phyloP scores from a whole-genome alignment of 2,797 vertebrate genomes.

The Rhynchotus rufescens region DNA sequence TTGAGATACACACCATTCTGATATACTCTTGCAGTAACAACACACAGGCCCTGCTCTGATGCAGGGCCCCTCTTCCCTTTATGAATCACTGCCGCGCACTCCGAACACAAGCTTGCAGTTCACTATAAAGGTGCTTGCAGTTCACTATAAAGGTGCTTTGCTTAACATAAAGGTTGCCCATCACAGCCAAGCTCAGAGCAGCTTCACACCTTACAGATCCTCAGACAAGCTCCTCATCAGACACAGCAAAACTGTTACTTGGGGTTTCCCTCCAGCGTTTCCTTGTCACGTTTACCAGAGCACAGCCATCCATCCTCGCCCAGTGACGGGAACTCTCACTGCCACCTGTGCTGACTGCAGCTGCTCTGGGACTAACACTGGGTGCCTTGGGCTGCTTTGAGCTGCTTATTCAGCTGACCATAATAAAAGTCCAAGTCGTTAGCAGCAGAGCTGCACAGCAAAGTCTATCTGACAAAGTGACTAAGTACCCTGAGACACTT shows the following conservation, averaged over 20 bases:
- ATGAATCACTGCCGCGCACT: not conserved
- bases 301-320: not conserved
- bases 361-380: conserved; percentile 47
- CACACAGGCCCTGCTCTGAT: not conserved
- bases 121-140: not conserved
- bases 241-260: not conserved
- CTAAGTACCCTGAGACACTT: not conserved
- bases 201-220: not conserved
- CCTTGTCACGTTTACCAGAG: not conserved
- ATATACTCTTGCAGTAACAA: not conserved
- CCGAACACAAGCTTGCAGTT: not conserved
- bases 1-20: not conserved
- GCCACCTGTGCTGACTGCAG: not conserved
- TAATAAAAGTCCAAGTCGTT: conserved; percentile 41
- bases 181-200: not conserved
- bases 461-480: conserved; percentile 18
- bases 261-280: not conserved
- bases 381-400: conserved; percentile 53
- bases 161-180: not conserved
- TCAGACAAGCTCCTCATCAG: not conserved
- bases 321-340: conserved; percentile 17
- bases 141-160: not conserved
- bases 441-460: conserved; percentile 33
- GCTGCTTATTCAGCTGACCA: conserved; percentile 58
- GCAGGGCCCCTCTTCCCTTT: not conserved